Conservation (phyloP, 2,888 invertebrate genomes). For the Hemaris fuciformis region DNA sequence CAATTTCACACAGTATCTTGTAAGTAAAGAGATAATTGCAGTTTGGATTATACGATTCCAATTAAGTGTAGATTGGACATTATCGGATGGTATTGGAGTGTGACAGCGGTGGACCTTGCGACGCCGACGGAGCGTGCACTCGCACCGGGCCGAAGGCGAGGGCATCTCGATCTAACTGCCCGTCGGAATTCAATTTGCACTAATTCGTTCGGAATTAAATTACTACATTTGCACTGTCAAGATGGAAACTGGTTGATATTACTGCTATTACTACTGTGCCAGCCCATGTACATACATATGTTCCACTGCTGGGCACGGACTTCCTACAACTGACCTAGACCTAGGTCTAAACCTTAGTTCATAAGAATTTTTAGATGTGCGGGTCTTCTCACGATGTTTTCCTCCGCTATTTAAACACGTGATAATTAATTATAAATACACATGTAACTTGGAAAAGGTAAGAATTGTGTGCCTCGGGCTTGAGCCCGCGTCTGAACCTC, state of each 20-base stretch:
- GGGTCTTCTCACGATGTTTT: too few species aligned
- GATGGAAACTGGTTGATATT: background rate
- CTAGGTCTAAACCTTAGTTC: too few species aligned
- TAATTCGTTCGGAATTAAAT: background rate
- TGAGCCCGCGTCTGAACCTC: too few species aligned
- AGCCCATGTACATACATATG: too few species aligned
- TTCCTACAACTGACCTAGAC: too few species aligned
- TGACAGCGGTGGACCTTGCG: background rate
- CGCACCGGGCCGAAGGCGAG: background rate
- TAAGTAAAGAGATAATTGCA: background rate
- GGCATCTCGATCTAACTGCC: background rate
- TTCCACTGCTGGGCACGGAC: too few species aligned
- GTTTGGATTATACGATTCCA: background rate
- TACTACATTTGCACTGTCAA: background rate
- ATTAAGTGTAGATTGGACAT: background rate
- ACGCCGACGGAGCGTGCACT: background rate
- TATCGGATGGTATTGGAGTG: slow-evolving; percentile 1
- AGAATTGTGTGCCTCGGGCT: too few species aligned
- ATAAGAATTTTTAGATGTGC: too few species aligned
- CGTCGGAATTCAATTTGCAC: background rate
- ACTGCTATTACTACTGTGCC: too few species aligned
- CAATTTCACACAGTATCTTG: background rate
- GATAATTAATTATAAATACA: too few species aligned
- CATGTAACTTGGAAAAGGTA: too few species aligned
- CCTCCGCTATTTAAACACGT: too few species aligned